Evolutionary conservation across 2,888 invertebrate genomes (phyloP).

Genomic region (Lepidocyrtinus sp.): DNA sequence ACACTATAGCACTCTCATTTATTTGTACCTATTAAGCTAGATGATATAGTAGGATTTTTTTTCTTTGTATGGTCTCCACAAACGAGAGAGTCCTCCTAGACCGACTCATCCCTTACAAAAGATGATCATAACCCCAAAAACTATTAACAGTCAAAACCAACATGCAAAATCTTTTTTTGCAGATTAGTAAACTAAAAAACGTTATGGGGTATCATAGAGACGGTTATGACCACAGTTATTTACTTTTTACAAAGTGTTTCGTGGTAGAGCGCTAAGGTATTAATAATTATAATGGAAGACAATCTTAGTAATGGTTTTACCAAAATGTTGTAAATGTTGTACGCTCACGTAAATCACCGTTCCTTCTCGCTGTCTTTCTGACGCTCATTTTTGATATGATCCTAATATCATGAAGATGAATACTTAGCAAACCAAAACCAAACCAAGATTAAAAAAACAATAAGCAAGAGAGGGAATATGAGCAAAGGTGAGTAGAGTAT

Average conservation of each 20-base stretch:
- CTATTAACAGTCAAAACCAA: slow-evolving; percentile 57
- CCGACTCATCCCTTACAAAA: slow-evolving; percentile 55
- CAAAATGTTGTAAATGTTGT: slow-evolving; percentile 30
- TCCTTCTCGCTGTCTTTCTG: not conserved
- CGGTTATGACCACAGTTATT: slow-evolving; percentile 51
- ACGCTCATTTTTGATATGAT: slow-evolving; percentile 10
- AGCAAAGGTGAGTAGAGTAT: slow-evolving; percentile 46
- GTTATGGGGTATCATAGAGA: slow-evolving; percentile 23
- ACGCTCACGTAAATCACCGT: slow-evolving; percentile 4
- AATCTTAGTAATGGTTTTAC: slow-evolving; percentile 56
- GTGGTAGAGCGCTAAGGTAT: slow-evolving; percentile 5
- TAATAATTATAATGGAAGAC: slow-evolving; percentile 42
- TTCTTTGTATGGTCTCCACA: slow-evolving; percentile 44
- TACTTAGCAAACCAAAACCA: slow-evolving; percentile 30
- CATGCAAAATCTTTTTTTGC: slow-evolving; percentile 36
- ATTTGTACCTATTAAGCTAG: slow-evolving; percentile 40
- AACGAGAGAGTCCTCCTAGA: slow-evolving; percentile 43
- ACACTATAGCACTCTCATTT: slow-evolving; percentile 33
- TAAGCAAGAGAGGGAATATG: slow-evolving; percentile 17
- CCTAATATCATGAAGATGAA: slow-evolving; percentile 36
- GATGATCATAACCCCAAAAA: slow-evolving; percentile 56
- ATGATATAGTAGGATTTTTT: slow-evolving; percentile 31
- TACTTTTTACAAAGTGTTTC: slow-evolving; percentile 23
- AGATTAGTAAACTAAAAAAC: not conserved
- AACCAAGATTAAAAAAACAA: slow-evolving; percentile 36